Base-by-base conservation (phyloP, 37 sponge, comb jelly and placozoan genomes). In the Chondrilla cf. caribensis region DNA sequence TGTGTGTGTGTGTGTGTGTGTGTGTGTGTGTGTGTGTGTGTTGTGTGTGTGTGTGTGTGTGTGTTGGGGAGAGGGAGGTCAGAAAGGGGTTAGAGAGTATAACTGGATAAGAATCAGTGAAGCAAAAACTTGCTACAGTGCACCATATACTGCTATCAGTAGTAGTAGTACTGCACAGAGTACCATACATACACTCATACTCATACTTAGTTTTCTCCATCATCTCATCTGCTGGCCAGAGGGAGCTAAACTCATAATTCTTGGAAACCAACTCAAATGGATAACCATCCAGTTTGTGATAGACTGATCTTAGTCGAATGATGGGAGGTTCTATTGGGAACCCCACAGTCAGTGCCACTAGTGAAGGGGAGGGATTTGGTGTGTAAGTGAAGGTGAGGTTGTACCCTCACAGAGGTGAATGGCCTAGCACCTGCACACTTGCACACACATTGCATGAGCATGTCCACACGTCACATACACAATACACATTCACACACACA, bases 201-300 rank as follows among this genome's bases (percentile, higher is more conserved):
- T 11, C 37, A 29, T 36, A 87, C 95, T 78, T 91, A 3, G 79
- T 70, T n/a, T 83, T 60, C 54, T 88, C 94, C 29, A 76, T 81
- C 82, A 58, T 88, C 38, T 92, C 90, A 31, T 92, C 90, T 37
- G 87, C 60, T 25, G 42, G 73, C 94, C 94, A 94, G 22, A 82
- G 79, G n/a, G 90, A 89, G 51, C 84, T 91, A 68, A 87, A 94
- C 0, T 89, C 86, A 58, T 91, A 91, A 54, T 85, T 54, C 15
- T 60, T 79, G 37, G 84, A 6, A 22, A 42, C 51, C 21, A 70
- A 41, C 83, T 83, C 76, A 60, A 81, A 88, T n/a, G 95, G 95
- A 0, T 76, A 37, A 26, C 79, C 82, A 2, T 86, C 71, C 28
- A 88, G 21, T 25, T 70, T 55, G 58, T 94, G 87, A 80, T 94